These are phyloP conservation scores for Onthophagus taurus DNA, from an alignment of 1,140 invertebrate genomes.

Conservation along the genomic window DNA sequence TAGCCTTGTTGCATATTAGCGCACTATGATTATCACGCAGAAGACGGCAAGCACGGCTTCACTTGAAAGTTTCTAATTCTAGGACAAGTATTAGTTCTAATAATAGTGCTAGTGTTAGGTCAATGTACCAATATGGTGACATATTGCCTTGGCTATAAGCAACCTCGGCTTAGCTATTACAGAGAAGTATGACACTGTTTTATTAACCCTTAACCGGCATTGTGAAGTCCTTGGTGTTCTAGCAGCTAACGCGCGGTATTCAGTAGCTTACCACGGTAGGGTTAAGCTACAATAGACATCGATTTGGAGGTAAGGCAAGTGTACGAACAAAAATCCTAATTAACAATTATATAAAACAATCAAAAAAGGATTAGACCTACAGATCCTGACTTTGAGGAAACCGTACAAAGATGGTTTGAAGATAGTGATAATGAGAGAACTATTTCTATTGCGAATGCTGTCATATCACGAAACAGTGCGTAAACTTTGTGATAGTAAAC, in stretches of 20 bases:
- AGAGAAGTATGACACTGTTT: too few species aligned
- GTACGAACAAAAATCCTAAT: constrained; percentile 9
- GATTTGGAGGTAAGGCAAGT: constrained; percentile 7
- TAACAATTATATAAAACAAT: constrained; percentile 3
- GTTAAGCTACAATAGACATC: constrained; percentile 10
- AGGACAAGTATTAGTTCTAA: too few species aligned
- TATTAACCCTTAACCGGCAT: constrained; percentile 1
- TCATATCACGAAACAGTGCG: constrained; percentile 3
- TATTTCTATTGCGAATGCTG: constrained; percentile 7
- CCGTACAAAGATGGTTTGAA: constrained; percentile 1
- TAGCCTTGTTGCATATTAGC: too few species aligned
- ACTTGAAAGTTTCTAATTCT: too few species aligned
- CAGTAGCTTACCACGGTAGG: constrained; percentile 7
- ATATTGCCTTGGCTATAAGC: too few species aligned
- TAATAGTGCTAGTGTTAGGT: too few species aligned
- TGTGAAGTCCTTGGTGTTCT: constrained; percentile 1
- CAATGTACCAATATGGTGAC: too few species aligned
- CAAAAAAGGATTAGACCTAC: constrained; percentile 12
- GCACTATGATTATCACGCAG: too few species aligned
- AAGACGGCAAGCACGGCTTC: too few species aligned
- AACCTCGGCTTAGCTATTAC: too few species aligned
- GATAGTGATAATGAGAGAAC: constrained; percentile 7
- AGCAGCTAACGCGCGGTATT: constrained; percentile 3
- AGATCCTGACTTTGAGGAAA: constrained; percentile 9
- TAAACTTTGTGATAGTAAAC: constrained; percentile 8